Evolutionary conservation across 30 jellyfish, hydroid and myxozoan species (phyloP).

Genomic region (Aurelia sp.): DNA sequence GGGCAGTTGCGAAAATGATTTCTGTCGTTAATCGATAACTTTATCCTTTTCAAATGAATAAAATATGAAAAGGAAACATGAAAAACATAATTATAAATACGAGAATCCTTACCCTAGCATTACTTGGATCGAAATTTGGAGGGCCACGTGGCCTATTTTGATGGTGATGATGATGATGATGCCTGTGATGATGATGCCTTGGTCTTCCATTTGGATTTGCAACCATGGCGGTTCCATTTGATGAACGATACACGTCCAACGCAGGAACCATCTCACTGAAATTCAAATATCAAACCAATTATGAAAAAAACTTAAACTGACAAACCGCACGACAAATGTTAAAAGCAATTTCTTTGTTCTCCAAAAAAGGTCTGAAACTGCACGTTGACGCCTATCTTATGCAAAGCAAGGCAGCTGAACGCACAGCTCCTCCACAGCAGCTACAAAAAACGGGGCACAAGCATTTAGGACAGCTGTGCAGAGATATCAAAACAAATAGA

Average conservation of each 20-base stretch:
- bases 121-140: conserved; percentile 75
- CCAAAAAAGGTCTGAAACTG: too few species aligned
- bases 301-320: too few species aligned
- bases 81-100: neutral
- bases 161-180: conserved; percentile 70
- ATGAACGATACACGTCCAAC: conserved; percentile 39
- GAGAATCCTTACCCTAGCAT: conserved; percentile 64
- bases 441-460: too few species aligned
- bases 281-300: neutral
- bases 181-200: conserved; percentile 42
- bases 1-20: too few species aligned
- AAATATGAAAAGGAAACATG: neutral
- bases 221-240: conserved; percentile 54
- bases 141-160: conserved; percentile 68
- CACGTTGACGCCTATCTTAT: too few species aligned
- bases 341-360: too few species aligned
- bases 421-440: too few species aligned
- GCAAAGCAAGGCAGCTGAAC: too few species aligned
- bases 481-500: neutral
- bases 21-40: too few species aligned
- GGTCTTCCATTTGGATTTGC: conserved; percentile 44
- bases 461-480: too few species aligned
- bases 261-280: conserved; percentile 85
- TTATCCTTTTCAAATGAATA: too few species aligned
- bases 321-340: too few species aligned